These are phyloP conservation scores for Oreochromis grahami DNA, from an alignment of 2,797 vertebrate genomes.

Conservation along the genomic window DNA sequence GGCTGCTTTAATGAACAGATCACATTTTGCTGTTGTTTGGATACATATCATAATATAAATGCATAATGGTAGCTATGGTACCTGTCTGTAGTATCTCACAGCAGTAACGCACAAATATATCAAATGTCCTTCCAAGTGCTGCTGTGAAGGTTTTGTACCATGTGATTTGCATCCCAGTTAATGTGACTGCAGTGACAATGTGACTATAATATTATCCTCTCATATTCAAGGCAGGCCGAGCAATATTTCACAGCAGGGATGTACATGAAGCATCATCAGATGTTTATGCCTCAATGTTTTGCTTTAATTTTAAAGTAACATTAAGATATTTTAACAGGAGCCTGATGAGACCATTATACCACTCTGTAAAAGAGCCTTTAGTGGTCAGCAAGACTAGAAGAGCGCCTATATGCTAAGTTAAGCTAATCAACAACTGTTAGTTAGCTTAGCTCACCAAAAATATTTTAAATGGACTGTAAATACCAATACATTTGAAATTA, in stretches of 20 bases:
- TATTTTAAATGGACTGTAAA: not conserved
- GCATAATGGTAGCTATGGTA: constrained; percentile 57
- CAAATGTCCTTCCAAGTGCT: constrained; percentile 46
- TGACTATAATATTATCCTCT: not conserved
- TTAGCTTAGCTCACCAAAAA: not conserved
- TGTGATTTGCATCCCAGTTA: constrained; percentile 53
- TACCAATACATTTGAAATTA: not conserved
- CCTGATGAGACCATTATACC: not conserved
- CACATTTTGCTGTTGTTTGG: constrained; percentile 40
- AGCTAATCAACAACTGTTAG: not conserved
- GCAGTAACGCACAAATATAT: constrained; percentile 51
- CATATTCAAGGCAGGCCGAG: not conserved
- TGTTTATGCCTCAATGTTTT: not conserved
- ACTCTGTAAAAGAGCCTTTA: not conserved
- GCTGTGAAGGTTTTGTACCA: constrained; percentile 43
- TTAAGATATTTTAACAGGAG: not conserved
- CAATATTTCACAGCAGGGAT: not conserved
- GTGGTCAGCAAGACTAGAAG: not conserved
- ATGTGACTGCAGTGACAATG: constrained; percentile 59
- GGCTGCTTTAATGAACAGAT: constrained; percentile 14
- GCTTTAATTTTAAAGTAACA: not conserved
- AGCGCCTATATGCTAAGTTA: not conserved
- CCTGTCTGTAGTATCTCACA: constrained; percentile 27
- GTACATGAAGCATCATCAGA: not conserved
- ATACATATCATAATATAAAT: constrained; percentile 58